Percentiles rank a stretch among this genome's conserved stretches.
Conservation (phyloP, 2,113 vertebrate genomes). For the Sigmodon hispidus region DNA sequence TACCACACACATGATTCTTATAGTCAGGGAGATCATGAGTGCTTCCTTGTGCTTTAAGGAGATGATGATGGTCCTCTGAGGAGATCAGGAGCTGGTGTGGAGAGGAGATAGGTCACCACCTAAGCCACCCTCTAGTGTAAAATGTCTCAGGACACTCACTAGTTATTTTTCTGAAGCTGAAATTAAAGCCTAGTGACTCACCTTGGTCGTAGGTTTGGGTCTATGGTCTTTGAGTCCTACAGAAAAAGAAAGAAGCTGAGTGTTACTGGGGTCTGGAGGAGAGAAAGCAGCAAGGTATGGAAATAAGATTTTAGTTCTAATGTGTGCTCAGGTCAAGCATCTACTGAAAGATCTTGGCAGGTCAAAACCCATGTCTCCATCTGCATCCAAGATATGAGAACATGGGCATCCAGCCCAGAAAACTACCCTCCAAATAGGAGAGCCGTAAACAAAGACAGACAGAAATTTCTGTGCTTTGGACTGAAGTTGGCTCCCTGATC, state of each 20-base stretch:
- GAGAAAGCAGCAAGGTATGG: rapidly evolving
- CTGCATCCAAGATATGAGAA: not conserved
- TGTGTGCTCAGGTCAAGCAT: not conserved
- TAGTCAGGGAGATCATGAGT: not conserved
- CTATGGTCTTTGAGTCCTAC: rapidly evolving
- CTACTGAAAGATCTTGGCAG: no score
- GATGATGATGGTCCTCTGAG: not conserved
- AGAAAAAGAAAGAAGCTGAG: not conserved
- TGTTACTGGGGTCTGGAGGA: not conserved
- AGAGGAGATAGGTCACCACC: not conserved
- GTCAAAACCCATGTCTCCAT: rapidly evolving
- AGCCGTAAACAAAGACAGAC: not conserved
- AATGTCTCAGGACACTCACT: not conserved
- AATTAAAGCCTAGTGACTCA: not conserved
- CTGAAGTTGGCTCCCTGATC: not conserved
- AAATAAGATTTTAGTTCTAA: no score
- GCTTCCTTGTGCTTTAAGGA: slow-evolving; percentile 50
- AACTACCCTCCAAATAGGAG: not conserved
- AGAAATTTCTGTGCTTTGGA: no score
- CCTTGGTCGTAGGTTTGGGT: rapidly evolving
- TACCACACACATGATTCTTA: slow-evolving; percentile 41
- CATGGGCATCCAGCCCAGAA: not conserved
- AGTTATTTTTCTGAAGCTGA: rapidly evolving
- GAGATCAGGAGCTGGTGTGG: rapidly evolving
- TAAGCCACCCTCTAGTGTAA: no score